Conservation (phyloP, 2,888 invertebrate genomes). For the Patella caerulea region DNA sequence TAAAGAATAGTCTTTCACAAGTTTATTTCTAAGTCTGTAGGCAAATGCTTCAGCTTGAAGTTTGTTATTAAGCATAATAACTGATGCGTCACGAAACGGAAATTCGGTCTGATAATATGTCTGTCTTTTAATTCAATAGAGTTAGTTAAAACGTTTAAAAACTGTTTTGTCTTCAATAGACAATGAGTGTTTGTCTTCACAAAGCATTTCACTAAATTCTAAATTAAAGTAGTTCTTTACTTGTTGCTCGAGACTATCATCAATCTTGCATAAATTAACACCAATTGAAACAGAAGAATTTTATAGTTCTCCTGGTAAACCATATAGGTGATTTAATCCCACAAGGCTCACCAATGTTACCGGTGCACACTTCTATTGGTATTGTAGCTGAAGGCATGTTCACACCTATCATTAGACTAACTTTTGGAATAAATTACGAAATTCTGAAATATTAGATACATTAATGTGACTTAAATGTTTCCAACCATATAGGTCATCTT, state of each 20-base stretch:
- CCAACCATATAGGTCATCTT: slow-evolving; percentile 6
- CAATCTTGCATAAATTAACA: slow-evolving; percentile 15
- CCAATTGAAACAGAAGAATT: neutral
- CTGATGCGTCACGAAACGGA: slow-evolving; percentile 24
- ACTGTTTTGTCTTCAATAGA: slow-evolving; percentile 77
- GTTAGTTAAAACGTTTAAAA: slow-evolving; percentile 12
- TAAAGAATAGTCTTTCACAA: too few relatives aligned
- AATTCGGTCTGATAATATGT: slow-evolving; percentile 25
- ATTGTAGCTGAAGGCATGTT: slow-evolving; percentile 6
- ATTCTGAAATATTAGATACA: neutral
- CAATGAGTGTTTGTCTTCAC: slow-evolving; percentile 87
- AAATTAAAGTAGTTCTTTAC: slow-evolving; percentile 69
- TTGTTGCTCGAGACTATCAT: slow-evolving; percentile 89
- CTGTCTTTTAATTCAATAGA: slow-evolving; percentile 6
- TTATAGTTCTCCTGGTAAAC: slow-evolving; percentile 1
- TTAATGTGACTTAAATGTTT: neutral
- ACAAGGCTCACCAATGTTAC: slow-evolving; percentile 23
- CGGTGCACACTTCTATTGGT: slow-evolving; percentile 4
- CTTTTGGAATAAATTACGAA: neutral
- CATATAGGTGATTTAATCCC: slow-evolving; percentile 28
- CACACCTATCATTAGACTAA: slow-evolving; percentile 10
- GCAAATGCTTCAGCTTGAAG: too few relatives aligned
- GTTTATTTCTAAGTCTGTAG: too few relatives aligned
- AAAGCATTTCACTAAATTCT: slow-evolving; percentile 46
- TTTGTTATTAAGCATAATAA: neutral